These are phyloP conservation scores for Trissolcus japonicus DNA, from an alignment of 2,888 invertebrate species.

Conservation along the genomic window DNA sequence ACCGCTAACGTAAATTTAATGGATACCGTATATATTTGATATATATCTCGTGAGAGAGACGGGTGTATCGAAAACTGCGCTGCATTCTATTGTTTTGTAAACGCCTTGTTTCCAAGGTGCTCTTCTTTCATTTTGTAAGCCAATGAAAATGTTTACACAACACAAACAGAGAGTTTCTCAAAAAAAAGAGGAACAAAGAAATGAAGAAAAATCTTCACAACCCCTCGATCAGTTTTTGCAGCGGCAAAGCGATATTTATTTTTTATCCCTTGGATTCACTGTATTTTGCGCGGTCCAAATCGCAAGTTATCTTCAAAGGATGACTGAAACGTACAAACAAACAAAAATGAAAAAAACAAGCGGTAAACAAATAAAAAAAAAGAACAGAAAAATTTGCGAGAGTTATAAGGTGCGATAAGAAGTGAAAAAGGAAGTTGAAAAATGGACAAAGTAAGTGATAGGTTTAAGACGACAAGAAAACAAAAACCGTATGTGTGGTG, in stretches of 20 bases:
- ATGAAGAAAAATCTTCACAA: not conserved
- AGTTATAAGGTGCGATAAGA: conserved; percentile 10
- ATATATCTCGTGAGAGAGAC: conserved; percentile 68
- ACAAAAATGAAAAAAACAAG: conserved; percentile 15
- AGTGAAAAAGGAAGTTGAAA: not conserved
- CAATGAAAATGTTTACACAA: not conserved
- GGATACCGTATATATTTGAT: conserved; percentile 69
- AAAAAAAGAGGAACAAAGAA: not conserved
- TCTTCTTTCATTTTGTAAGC: conserved; percentile 12
- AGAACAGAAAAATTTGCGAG: not conserved
- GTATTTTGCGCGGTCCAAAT: conserved; percentile 23
- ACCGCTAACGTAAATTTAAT: conserved; percentile 61
- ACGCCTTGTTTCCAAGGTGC: conserved; percentile 34
- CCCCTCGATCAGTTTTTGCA: conserved; percentile 30
- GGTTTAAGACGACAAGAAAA: conserved; percentile 42
- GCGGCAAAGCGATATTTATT: conserved; percentile 18
- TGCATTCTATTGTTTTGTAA: conserved; percentile 72
- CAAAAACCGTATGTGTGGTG: conserved; percentile 46
- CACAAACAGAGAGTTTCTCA: not conserved
- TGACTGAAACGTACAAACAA: conserved; percentile 52
- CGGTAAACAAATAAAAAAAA: conserved; percentile 15
- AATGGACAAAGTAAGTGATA: conserved; percentile 34
- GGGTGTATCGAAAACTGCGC: conserved; percentile 70
- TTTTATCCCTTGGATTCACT: conserved; percentile 14
- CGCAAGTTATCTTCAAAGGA: conserved; percentile 40